phyloP scores from a whole-genome alignment of 64 coral and sea anemone genomes.

The Astreopora myriophthalma region DNA sequence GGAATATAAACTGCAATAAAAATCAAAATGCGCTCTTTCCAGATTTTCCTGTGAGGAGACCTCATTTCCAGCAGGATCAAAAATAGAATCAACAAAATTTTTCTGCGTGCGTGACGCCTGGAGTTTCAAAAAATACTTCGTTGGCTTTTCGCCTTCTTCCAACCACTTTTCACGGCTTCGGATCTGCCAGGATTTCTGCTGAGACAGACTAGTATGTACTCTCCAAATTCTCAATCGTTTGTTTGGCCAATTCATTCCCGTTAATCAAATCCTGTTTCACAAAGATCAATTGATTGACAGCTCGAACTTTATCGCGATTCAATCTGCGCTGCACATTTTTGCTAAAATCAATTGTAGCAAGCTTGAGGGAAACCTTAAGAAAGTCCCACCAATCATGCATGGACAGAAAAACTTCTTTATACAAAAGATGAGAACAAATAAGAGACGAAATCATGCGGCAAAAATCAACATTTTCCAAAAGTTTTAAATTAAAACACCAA shows the following conservation, averaged over 20 bases:
- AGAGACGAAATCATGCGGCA: background rate
- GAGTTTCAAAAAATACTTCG: background rate
- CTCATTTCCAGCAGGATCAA: background rate
- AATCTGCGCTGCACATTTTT: background rate
- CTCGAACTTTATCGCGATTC: background rate
- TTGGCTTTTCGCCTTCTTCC: background rate
- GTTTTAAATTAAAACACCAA: background rate
- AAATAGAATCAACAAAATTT: background rate
- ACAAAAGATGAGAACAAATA: background rate
- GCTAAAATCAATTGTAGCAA: background rate
- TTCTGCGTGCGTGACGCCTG: background rate
- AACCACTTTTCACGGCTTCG: background rate
- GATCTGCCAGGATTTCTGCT: background rate
- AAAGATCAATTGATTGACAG: background rate
- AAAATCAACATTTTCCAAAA: background rate
- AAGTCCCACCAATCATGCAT: slow-evolving; percentile 23
- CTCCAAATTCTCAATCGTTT: background rate
- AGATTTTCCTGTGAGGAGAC: background rate
- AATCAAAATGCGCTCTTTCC: background rate
- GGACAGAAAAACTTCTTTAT: background rate
- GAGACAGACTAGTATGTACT: background rate
- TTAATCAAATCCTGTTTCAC: background rate
- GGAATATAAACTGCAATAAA: slow-evolving; percentile 2
- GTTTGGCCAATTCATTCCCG: background rate
- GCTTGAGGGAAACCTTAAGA: background rate